A percentile compares a stretch with the other conserved stretches of the same genome.
Evolutionary conservation across 1,140 invertebrate genomes (phyloP).

Genomic region (honey bee (Apis mellifera)): DNA sequence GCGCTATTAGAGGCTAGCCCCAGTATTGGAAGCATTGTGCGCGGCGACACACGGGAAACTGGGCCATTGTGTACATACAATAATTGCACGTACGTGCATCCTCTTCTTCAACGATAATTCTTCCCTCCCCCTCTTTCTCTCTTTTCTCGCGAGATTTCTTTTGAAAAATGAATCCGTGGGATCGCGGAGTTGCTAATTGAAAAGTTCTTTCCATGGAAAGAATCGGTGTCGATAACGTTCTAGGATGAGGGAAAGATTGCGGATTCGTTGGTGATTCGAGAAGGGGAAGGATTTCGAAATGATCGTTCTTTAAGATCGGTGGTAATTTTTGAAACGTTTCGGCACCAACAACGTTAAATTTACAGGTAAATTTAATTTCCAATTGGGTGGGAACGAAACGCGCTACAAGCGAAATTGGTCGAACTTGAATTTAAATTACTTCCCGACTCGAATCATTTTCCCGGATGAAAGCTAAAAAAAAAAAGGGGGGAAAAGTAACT

Average conservation of each 20-base stretch:
- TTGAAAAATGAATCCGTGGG: background rate
- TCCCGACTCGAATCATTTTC: background rate
- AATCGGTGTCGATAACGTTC: background rate
- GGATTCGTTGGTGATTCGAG: too few species aligned
- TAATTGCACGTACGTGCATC: background rate
- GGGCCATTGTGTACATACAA: constrained; percentile 10
- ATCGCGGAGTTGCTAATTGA: background rate
- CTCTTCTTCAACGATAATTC: background rate
- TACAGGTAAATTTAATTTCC: background rate
- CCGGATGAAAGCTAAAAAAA: background rate
- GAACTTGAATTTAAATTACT: constrained; percentile 18
- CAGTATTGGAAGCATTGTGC: constrained; percentile 21
- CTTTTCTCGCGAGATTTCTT: background rate
- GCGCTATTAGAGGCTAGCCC: constrained; percentile 1
- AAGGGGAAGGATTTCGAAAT: too few species aligned
- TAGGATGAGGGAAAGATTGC: background rate
- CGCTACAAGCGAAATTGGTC: background rate
- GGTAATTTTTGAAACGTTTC: background rate
- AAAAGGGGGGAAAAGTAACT: background rate
- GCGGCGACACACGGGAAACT: background rate
- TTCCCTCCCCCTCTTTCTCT: too few species aligned
- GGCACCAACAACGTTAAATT: background rate
- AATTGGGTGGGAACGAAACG: background rate
- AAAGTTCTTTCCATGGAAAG: background rate
- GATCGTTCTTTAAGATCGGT: background rate